Base-by-base conservation (phyloP, 2,888 invertebrate genomes). In the Xylophagus ater region DNA sequence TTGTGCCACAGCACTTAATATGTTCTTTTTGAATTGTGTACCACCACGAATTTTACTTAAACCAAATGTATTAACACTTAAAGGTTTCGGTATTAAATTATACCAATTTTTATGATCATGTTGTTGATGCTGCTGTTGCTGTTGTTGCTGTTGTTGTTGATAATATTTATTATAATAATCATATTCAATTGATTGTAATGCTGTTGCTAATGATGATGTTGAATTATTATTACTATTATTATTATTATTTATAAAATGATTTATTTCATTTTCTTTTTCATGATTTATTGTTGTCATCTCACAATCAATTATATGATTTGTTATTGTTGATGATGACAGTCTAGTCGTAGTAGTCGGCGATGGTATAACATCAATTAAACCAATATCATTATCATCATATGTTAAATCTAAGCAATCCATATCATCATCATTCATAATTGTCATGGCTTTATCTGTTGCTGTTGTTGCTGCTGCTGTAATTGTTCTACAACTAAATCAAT, bases 1-100 rank as follows among this genome's bases (percentile, higher is more conserved):
- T 33, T 23, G 9, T 23, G 21, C 3, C 33, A 23, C n/a, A 33
- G 25, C 34, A n/a, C 14, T 31, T 13, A 45, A 9, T 4, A 41
- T 23, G 20, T 30, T 38, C 20, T 43, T 42, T n/a, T 33, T 37
- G 10, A 45, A 45, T 19, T 30, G 15, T n/a, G 42, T 38, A 7
- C 33, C 32, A 18, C 42, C 41, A 9, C 26, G 34, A 2, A 45
- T n/a, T 34, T 41, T 42, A 10, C 33, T 25, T 20, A 45, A 26
- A 14, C 41, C 41, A 23, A 43, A 45, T 4, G 25, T 21, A 24
- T 43, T 43, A 8, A 39, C 34, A 14, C 36, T 17, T 13, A 41
- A 24, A 2, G 45, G 45, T 31, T 28, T 38, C 7, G 45, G 45
- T n/a, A 33, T n/a, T 6, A 18, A 13, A 9, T 32, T 30, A 21